These are phyloP conservation scores for Manis pentadactyla DNA, from an alignment of 2,797 vertebrate genomes.

Conservation along the genomic window DNA sequence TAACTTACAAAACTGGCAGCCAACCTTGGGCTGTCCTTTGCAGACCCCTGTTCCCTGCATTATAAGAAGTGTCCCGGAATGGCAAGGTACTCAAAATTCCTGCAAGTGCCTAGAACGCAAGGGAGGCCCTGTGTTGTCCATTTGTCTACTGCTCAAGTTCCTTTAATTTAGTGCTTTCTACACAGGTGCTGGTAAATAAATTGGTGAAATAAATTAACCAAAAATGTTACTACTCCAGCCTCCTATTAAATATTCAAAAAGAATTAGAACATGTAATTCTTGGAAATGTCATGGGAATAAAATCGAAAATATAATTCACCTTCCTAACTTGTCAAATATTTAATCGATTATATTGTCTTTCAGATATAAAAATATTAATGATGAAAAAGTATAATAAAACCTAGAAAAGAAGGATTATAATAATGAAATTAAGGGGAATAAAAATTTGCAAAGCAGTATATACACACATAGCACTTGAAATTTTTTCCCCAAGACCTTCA, in stretches of 20 bases:
- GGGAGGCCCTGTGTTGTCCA: neutral
- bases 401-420: neutral
- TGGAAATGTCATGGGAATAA: neutral
- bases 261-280: neutral
- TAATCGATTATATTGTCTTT: neutral
- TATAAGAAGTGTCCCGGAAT: neutral
- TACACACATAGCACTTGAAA: neutral
- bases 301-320: neutral
- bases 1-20: neutral
- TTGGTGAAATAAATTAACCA: slow-evolving; percentile 9
- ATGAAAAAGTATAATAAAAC: slow-evolving; percentile 6
- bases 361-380: neutral
- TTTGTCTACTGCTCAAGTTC: neutral
- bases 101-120: neutral
- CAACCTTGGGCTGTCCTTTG: neutral
- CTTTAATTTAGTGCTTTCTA: neutral
- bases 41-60: neutral
- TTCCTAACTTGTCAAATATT: slow-evolving; percentile 9
- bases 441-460: neutral
- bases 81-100: neutral
- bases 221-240: neutral
- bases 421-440: neutral
- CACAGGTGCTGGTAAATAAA: neutral
- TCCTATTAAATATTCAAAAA: slow-evolving; percentile 44
- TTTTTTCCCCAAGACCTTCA: neutral